phyloP scores from a whole-genome alignment of 2,113 vertebrate species.

The Recurvirostra avosetta region DNA sequence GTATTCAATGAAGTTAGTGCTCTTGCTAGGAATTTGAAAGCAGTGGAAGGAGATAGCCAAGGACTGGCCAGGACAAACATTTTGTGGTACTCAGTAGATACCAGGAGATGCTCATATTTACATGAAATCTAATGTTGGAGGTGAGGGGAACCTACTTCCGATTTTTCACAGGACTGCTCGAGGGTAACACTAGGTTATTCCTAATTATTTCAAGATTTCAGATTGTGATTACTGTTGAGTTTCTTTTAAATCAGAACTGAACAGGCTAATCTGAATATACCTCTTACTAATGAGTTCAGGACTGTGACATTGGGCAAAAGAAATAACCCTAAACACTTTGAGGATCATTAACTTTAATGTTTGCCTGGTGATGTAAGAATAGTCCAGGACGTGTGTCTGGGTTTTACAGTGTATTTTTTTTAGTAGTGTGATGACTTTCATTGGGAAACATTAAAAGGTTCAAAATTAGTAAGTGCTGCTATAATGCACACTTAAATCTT shows the following conservation, averaged over 20 bases:
- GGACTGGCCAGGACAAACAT: neutral
- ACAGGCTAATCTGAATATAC: neutral
- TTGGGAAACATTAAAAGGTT: neutral
- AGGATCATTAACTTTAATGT: conserved; percentile 19
- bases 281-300: neutral
- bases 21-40: neutral
- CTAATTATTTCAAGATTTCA: neutral
- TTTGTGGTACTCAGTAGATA: neutral
- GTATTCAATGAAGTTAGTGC: neutral
- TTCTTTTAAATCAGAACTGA: neutral
- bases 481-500: neutral
- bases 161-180: neutral
- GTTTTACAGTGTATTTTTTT: neutral
- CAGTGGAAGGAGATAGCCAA: neutral
- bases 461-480: neutral
- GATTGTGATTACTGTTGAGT: neutral
- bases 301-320: neutral
- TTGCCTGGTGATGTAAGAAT: neutral
- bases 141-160: neutral
- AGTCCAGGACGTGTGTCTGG: neutral
- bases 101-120: neutral
- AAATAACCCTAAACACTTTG: conserved; percentile 29
- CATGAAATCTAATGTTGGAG: neutral
- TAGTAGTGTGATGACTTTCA: neutral
- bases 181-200: neutral